phyloP scores from a whole-genome alignment of 2,113 vertebrate genomes.

The Scophthalmus maximus region DNA sequence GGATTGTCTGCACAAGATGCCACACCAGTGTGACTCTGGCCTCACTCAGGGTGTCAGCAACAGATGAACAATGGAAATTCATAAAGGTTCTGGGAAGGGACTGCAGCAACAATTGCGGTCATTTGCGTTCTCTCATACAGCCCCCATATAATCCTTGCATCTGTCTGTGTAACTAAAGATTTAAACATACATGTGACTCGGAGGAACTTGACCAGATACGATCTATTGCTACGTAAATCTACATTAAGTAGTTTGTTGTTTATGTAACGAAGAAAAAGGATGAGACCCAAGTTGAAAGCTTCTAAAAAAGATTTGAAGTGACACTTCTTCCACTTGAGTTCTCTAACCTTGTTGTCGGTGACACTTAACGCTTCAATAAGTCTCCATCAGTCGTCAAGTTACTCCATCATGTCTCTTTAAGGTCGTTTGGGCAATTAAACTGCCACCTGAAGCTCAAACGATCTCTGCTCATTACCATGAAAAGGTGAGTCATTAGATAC shows the following conservation, averaged over 20 bases:
- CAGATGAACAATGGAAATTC: too few species aligned
- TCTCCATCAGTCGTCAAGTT: constrained; percentile 47
- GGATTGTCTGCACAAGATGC: constrained; percentile 12
- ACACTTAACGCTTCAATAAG: constrained; percentile 26
- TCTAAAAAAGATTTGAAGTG: neutral
- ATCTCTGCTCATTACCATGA: constrained; percentile 57
- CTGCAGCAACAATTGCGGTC: too few species aligned
- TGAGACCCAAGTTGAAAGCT: constrained; percentile 20
- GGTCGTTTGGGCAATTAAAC: constrained; percentile 55
- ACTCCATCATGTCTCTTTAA: constrained; percentile 45
- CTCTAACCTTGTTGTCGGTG: constrained; percentile 28
- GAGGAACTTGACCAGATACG: too few species aligned
- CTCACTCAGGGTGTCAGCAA: neutral
- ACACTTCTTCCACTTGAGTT: constrained; percentile 5
- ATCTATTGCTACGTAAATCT: too few species aligned
- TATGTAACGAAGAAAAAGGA: constrained; percentile 11
- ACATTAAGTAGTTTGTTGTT: neutral
- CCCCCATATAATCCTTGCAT: too few species aligned
- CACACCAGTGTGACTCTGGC: neutral
- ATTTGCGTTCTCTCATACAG: too few species aligned
- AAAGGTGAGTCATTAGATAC: constrained; percentile 36
- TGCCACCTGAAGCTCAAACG: constrained; percentile 25
- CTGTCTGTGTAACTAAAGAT: too few species aligned
- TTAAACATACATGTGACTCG: too few species aligned
- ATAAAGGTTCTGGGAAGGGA: too few species aligned